phyloP scores from a whole-genome alignment of 2,113 vertebrate genomes.

The Lynx canadensis region DNA sequence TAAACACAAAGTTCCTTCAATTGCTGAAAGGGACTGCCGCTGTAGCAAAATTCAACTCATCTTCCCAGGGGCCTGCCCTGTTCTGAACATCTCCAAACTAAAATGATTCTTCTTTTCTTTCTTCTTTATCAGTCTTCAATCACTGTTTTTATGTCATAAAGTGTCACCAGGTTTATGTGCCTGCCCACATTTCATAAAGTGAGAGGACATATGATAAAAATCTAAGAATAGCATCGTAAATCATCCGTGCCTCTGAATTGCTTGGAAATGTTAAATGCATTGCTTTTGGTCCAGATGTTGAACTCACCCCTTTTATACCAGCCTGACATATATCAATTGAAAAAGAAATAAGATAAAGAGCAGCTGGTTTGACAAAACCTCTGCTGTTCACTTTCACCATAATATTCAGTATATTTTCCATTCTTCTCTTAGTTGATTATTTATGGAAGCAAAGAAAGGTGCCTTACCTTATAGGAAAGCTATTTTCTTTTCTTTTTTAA shows the following conservation, averaged over 20 bases:
- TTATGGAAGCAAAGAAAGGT: neutral
- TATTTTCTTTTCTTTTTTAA: neutral
- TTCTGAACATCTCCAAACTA: neutral
- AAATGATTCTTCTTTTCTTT: neutral
- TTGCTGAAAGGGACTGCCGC: neutral
- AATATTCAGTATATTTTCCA: neutral
- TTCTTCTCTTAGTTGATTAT: neutral
- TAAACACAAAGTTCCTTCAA: neutral
- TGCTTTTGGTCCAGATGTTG: conserved; percentile 58
- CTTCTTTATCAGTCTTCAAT: conserved; percentile 36
- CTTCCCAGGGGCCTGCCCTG: neutral
- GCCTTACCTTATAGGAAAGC: neutral
- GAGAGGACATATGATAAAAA: conserved; percentile 36
- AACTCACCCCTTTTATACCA: neutral
- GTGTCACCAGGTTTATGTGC: conserved; percentile 29
- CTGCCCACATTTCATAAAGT: conserved; percentile 55
- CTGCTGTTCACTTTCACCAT: neutral
- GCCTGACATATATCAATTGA: neutral
- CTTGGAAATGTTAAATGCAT: conserved; percentile 32
- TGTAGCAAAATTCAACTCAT: neutral
- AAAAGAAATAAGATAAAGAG: neutral
- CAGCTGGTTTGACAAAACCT: neutral
- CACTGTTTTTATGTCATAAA: conserved; percentile 46
- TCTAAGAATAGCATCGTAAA: conserved; percentile 59
- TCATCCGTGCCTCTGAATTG: neutral